phyloP scores from a whole-genome alignment of 2,888 invertebrate species.

The Drosophila buzzatii region DNA sequence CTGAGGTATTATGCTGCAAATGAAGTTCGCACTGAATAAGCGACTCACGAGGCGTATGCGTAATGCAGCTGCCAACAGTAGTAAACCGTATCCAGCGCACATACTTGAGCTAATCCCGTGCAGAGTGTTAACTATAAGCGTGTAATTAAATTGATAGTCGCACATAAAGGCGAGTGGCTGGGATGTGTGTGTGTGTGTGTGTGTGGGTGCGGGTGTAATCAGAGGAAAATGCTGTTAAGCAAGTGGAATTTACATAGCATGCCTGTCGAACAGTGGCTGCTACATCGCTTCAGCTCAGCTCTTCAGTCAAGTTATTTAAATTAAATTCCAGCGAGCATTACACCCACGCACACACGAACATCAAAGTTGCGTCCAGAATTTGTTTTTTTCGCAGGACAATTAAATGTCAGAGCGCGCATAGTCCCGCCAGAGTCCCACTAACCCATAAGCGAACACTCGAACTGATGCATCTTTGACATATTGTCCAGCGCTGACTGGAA shows the following conservation, averaged over 20 bases:
- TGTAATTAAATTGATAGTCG: conserved; percentile 67
- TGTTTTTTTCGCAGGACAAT: conserved; percentile 63
- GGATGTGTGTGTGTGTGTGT: no score
- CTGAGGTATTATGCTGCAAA: conserved; percentile 5
- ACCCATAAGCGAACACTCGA: conserved; percentile 7
- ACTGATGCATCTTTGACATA: conserved; percentile 40
- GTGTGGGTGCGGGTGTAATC: background rate
- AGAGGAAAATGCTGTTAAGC: conserved; percentile 9
- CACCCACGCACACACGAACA: conserved; percentile 29
- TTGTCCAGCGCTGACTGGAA: conserved; percentile 37
- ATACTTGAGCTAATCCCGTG: conserved; percentile 59
- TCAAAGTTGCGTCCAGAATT: conserved; percentile 49
- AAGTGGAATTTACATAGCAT: conserved; percentile 44
- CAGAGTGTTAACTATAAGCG: conserved; percentile 50
- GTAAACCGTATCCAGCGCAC: background rate
- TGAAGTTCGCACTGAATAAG: conserved; percentile 13
- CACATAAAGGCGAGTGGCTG: background rate
- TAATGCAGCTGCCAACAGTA: conserved; percentile 34
- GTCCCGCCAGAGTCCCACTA: background rate
- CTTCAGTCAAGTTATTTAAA: conserved; percentile 71
- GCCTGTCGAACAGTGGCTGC: conserved; percentile 24
- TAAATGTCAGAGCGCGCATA: conserved; percentile 61
- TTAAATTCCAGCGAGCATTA: conserved; percentile 65
- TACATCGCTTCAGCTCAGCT: conserved; percentile 6
- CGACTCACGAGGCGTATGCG: conserved; percentile 54